Conservation (phyloP, 2,888 invertebrate species). For the Seladonia tumulorum region DNA sequence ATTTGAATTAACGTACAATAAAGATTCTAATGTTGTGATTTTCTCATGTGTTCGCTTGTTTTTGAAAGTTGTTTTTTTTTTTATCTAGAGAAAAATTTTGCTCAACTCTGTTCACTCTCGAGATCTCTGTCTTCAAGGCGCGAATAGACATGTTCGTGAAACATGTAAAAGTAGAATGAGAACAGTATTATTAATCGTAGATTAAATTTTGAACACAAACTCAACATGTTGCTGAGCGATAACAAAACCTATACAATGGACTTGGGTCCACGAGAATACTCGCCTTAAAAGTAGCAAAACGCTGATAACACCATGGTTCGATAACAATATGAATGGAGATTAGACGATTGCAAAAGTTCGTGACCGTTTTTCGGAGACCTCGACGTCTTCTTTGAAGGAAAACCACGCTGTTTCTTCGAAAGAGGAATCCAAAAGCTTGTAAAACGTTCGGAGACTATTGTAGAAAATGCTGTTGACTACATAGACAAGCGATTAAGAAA, state of each 20-base stretch:
- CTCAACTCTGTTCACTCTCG: not conserved
- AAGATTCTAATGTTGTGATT: not conserved
- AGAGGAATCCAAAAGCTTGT: too few species aligned
- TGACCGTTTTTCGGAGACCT: too few species aligned
- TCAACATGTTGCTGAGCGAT: not conserved
- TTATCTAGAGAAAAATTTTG: not conserved
- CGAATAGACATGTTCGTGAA: not conserved
- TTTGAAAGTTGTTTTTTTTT: not conserved
- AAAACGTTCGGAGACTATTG: too few species aligned
- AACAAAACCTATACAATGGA: not conserved
- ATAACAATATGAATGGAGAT: not conserved
- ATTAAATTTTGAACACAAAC: not conserved
- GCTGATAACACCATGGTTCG: not conserved
- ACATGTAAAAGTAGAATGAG: not conserved
- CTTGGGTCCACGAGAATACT: not conserved
- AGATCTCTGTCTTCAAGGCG: slow-evolving; percentile 9
- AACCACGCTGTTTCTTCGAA: too few species aligned
- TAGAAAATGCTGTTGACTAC: too few species aligned
- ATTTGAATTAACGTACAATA: not conserved
- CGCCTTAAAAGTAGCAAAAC: not conserved
- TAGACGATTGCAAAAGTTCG: not conserved
- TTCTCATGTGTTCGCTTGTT: not conserved
- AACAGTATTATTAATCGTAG: not conserved
- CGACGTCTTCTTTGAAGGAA: too few species aligned
- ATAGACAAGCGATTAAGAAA: too few species aligned